These are phyloP conservation scores for Eupeodes corollae DNA, from an alignment of 1,140 invertebrate species.

Conservation along the genomic window DNA sequence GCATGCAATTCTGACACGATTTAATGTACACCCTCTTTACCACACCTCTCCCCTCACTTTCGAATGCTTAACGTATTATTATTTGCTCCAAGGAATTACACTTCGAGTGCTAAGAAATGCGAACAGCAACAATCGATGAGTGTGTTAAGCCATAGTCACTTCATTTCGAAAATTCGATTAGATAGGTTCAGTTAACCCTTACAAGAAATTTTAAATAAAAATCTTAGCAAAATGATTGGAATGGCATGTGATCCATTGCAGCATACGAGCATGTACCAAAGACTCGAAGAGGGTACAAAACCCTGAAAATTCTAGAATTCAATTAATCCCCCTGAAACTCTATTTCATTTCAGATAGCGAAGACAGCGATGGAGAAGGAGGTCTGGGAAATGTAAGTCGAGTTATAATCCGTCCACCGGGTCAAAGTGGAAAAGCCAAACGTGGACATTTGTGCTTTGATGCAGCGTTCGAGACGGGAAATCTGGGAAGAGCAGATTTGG, in stretches of 20 bases:
- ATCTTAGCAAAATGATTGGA: slow-evolving; percentile 21
- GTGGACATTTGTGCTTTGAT: slow-evolving; percentile 93
- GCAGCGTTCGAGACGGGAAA: slow-evolving; percentile 96
- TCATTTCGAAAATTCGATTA: too few relatives aligned
- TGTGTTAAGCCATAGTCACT: too few relatives aligned
- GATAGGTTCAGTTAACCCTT: too few relatives aligned
- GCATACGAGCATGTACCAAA: slow-evolving; percentile 54
- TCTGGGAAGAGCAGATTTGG: slow-evolving; percentile 84
- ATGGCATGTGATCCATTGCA: slow-evolving; percentile 45
- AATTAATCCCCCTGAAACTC: not conserved
- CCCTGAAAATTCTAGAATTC: not conserved
- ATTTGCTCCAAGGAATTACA: too few relatives aligned
- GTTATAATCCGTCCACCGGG: slow-evolving; percentile 86
- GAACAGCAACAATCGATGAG: too few relatives aligned
- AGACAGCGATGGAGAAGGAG: slow-evolving; percentile 88
- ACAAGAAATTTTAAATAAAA: not conserved
- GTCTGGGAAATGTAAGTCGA: slow-evolving; percentile 86
- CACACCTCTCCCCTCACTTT: too few relatives aligned
- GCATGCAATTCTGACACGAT: too few relatives aligned
- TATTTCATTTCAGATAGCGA: slow-evolving; percentile 66
- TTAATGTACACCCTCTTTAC: too few relatives aligned
- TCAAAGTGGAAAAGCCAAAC: slow-evolving; percentile 70
- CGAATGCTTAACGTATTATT: too few relatives aligned
- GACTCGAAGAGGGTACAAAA: slow-evolving; percentile 40
- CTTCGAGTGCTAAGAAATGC: too few relatives aligned